Evolutionary conservation across 2,888 invertebrate genomes (phyloP).

Genomic region (Scelioninae gen. 2): DNA sequence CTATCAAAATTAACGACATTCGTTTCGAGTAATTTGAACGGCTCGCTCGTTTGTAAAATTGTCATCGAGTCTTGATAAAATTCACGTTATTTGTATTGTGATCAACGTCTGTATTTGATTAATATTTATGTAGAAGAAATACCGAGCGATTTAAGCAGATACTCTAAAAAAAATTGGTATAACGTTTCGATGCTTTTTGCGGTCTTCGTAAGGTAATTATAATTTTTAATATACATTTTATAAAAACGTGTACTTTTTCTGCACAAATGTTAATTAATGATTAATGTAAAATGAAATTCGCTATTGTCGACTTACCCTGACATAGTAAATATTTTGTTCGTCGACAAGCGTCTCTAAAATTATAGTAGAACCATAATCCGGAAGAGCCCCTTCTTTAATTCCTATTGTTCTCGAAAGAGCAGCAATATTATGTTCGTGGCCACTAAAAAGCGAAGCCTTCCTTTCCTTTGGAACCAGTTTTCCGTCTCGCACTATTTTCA

Average conservation of each 20-base stretch:
- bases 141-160: too few relatives aligned
- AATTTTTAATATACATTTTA: too few relatives aligned
- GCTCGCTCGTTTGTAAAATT: not conserved
- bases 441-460: slow-evolving; percentile 69
- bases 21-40: not conserved
- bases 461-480: slow-evolving; percentile 63
- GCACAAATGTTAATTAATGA: too few relatives aligned
- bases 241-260: too few relatives aligned
- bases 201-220: not conserved
- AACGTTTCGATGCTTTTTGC: too few relatives aligned
- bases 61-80: not conserved
- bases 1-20: not conserved
- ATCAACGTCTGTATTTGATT: too few relatives aligned
- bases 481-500: slow-evolving; percentile 62
- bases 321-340: slow-evolving; percentile 64
- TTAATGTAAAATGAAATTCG: slow-evolving; percentile 5
- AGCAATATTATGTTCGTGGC: slow-evolving; percentile 70
- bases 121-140: too few relatives aligned
- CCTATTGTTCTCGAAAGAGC: slow-evolving; percentile 66
- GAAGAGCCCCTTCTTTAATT: slow-evolving; percentile 67
- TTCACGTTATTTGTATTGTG: too few relatives aligned
- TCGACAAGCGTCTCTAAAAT: slow-evolving; percentile 70
- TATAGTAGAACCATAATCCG: slow-evolving; percentile 69
- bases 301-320: slow-evolving; percentile 63
- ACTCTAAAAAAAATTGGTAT: too few relatives aligned